Evolutionary conservation across 2,888 invertebrate genomes (phyloP), one percentile per base, ranked within the genome.

Genomic region (Thera britannica): DNA sequence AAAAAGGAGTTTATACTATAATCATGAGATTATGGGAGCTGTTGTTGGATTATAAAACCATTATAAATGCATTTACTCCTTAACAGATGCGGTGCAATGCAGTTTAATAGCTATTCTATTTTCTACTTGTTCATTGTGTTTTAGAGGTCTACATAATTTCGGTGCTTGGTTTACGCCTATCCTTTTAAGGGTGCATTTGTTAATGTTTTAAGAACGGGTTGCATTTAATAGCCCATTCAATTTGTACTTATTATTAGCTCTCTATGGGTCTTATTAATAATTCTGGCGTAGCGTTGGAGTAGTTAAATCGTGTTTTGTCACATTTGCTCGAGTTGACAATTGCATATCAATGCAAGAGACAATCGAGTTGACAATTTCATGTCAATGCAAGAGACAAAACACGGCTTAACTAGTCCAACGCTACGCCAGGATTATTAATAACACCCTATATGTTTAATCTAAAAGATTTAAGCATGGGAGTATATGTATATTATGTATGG

Each of bases 51-150:
- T 92, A 92, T 88, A 92, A 90, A 80, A 80, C 85, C 88, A 93
- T 93, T 93, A 93, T 88, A 90, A 90, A 90, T 81, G 72, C 87
- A 92, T 93, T 89, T 91, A 90, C 85, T 87, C 89, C 83, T 87
- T 85, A 84, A 83, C 89, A 87, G 86, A 85, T 88, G 89, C 76
- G 68, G 77, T 5, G 61, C 77, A 78, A 77, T 76, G 83, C 82
- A 74, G 69, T 75, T 80, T 83, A 83, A 89, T 87, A 78, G 83
- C 70, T 80, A 75, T 79, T 82, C 83, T 84, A 84, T 87, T 66
- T 63, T 63, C 36, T 70, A 60, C 54, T 63, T 57, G 38, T 60
- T 61, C 57, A 49, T 60, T 68, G 54, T 65, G 55, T 58, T 64
- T 65, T 62, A 23, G 59, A 38, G 54, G 51, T 9, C 54, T 46